phyloP scores from a whole-genome alignment of 2,797 vertebrate species.

The Psittacula echo region DNA sequence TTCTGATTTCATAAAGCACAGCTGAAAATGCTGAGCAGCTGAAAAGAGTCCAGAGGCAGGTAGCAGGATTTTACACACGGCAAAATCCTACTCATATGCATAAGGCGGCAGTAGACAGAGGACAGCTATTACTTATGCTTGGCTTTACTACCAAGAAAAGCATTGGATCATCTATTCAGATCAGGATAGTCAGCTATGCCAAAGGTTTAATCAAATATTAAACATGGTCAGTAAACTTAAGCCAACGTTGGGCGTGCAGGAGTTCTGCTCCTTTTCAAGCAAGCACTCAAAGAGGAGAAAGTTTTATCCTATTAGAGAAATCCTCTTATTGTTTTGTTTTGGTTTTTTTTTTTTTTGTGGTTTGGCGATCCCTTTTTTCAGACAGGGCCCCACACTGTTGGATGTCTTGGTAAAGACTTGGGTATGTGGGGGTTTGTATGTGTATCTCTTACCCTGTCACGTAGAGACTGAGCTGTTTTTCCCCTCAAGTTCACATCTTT shows the following conservation, averaged over 20 bases:
- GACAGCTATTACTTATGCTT: conserved; percentile 38
- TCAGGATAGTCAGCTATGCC: conserved; percentile 35
- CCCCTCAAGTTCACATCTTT: not conserved
- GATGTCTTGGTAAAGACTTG: not conserved
- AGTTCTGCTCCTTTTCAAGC: not conserved
- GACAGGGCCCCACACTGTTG: not conserved
- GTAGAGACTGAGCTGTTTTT: not conserved
- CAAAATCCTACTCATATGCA: not conserved
- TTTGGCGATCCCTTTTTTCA: not conserved
- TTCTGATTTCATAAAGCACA: not conserved
- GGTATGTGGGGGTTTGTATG: rapidly evolving
- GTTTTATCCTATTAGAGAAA: not conserved
- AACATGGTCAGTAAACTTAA: conserved; percentile 71
- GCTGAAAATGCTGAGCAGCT: not conserved
- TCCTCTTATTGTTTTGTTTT: not conserved
- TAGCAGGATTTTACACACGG: not conserved
- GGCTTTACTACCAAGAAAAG: conserved; percentile 42
- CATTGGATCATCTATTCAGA: conserved; percentile 48
- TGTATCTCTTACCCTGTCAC: not conserved
- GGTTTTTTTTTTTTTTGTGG: not conserved
- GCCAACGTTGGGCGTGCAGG: not conserved
- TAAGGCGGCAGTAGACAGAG: not conserved
- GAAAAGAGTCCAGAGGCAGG: not conserved
- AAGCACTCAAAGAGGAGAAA: not conserved
- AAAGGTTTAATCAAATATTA: conserved; percentile 73